A percentile compares a stretch with the other conserved stretches of the same genome.
These are phyloP conservation scores for Tragelaphus imberbis DNA, from an alignment of 2,113 vertebrate species.

Conservation along the genomic window DNA sequence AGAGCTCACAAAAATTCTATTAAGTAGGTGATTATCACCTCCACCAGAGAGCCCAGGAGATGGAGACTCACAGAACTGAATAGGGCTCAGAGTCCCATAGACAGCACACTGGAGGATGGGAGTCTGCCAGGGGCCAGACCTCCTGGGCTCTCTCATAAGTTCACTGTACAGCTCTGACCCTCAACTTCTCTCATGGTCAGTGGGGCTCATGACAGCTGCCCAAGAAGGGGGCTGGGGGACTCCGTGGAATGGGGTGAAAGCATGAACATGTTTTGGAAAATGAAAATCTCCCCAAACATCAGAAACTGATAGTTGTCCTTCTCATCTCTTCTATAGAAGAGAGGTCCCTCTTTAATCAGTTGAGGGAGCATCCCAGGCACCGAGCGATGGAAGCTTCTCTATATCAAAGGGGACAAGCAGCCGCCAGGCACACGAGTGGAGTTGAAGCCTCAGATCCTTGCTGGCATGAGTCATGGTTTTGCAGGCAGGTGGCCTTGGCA, in stretches of 20 bases:
- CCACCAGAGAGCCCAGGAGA: background rate
- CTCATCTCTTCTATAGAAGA: background rate
- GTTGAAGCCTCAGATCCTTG: background rate
- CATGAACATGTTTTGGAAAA: background rate
- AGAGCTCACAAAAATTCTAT: background rate
- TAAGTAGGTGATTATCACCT: background rate
- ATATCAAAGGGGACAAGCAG: background rate
- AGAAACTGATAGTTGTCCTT: background rate
- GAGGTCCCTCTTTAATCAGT: background rate
- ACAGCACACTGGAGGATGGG: rapidly evolving
- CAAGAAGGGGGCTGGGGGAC: background rate
- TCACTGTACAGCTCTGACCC: rapidly evolving
- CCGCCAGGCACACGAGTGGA: background rate
- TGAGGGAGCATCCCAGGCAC: too few relatives aligned
- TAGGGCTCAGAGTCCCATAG: rapidly evolving
- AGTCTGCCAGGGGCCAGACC: background rate
- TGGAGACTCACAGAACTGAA: background rate
- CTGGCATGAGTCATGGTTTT: background rate
- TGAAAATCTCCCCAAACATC: background rate
- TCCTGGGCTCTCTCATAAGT: too few relatives aligned
- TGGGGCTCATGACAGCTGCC: background rate
- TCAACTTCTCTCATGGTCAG: background rate
- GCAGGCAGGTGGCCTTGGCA: conserved; percentile 1
- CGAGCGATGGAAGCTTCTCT: background rate
- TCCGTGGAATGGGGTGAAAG: background rate